Evolutionary conservation across 1,140 invertebrate species (phyloP), one percentile per base, ranked within the genome.

Genomic region (Heliconius hewitsoni): DNA sequence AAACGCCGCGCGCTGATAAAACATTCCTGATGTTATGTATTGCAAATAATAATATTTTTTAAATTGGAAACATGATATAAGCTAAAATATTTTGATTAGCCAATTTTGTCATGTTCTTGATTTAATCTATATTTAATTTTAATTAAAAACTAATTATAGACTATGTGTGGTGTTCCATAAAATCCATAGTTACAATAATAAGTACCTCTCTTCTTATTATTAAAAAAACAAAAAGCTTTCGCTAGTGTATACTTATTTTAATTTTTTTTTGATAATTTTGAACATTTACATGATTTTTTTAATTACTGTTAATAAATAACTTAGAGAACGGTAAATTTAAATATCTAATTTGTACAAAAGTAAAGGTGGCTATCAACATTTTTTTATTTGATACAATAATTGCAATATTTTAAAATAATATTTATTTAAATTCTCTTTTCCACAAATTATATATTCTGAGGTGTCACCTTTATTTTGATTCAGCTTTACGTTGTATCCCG

Each of bases 91-190:
- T 66, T 66, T 6, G 60, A 23, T 30, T 30, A 30, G n/a, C 3
- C 60, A 27, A 66, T 11, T 27, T 66, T 66, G 60, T 66, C 60
- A 66, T 66, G 60, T 66, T 66, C 60, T 8, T 57, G 42, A 13
- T 66, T 66, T 66, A 66, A 66, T 27, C 60, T 66, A 66, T 66
- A 66, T 30, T 66, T 66, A 66, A 66, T 30, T 66, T 13, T 30
- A 66, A 27, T 66, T 66, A 30, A 18, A 66, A 13, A 66, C 27
- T 66, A 66, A 66, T 66, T 66, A 66, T 66, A 27, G 60, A 27
- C 60, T 66, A 66, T 66, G 60, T 66, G 60, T 66, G 60, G 60
- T 66, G 60, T 66, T 66, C n/a, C 27, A 66, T 27, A 27, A 30
- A 27, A 30, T 66, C 23, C 60, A 66, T 66, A 27, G 60, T 66